A percentile compares a stretch with the other conserved stretches of the same genome.
Evolutionary conservation across 2,113 vertebrate genomes (phyloP).

Genomic region (Limnothrissa miodon): DNA sequence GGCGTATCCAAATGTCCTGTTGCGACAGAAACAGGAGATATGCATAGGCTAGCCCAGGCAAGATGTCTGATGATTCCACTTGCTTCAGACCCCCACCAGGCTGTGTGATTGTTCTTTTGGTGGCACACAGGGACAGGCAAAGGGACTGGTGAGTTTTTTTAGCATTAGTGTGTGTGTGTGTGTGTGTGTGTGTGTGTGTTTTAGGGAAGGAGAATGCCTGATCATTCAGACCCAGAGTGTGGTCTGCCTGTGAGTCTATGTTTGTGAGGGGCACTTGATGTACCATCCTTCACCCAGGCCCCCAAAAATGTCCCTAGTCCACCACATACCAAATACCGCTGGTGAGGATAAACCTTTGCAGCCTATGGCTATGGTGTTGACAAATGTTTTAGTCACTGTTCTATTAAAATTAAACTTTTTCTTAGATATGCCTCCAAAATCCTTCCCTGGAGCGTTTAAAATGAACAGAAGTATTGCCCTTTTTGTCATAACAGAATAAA

Average conservation of each 20-base stretch:
- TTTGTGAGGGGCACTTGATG: background rate
- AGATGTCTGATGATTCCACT: background rate
- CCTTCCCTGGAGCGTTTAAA: too few species aligned
- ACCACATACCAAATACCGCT: background rate
- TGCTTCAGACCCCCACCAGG: background rate
- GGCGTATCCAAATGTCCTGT: background rate
- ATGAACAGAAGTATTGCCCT: too few species aligned
- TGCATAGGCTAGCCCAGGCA: background rate
- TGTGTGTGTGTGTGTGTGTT: background rate
- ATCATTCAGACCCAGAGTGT: background rate
- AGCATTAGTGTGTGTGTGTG: background rate
- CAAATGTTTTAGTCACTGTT: background rate
- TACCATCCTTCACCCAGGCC: background rate
- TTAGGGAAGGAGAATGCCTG: background rate
- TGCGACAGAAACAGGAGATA: background rate
- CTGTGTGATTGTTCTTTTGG: background rate
- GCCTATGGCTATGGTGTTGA: background rate
- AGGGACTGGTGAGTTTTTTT: background rate
- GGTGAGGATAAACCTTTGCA: background rate
- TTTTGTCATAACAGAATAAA: background rate
- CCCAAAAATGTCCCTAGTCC: too few species aligned
- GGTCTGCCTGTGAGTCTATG: background rate
- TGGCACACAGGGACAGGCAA: background rate
- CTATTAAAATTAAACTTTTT: background rate
- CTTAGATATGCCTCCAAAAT: background rate